Conservation (phyloP, 2,797 vertebrate species). For the Florisuga fusca region DNA sequence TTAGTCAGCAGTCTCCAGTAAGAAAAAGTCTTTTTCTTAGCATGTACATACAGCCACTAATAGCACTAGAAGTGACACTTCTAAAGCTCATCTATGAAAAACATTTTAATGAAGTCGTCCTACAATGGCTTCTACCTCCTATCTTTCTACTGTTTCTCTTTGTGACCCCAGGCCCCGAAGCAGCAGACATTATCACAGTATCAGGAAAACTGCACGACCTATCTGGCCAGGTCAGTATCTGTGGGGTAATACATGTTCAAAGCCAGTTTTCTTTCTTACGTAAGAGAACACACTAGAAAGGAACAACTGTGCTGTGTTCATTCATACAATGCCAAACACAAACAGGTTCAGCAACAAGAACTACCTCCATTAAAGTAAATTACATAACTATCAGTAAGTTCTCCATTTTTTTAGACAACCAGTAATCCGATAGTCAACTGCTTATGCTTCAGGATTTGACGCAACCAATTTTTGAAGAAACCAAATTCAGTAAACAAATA, state of each 20-base stretch:
- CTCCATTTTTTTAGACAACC: not conserved
- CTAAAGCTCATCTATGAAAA: not conserved
- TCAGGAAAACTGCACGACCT: not conserved
- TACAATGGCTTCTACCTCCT: not conserved
- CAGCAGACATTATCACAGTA: not conserved
- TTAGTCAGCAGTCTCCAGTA: not conserved
- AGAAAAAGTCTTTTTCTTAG: not conserved
- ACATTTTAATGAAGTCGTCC: not conserved
- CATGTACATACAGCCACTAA: not conserved
- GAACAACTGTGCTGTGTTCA: not conserved
- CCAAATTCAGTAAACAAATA: not conserved
- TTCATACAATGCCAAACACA: not conserved
- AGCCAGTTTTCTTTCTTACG: slow-evolving; percentile 6
- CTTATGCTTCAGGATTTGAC: slow-evolving; percentile 1
- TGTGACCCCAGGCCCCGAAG: not conserved
- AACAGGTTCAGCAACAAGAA: not conserved
- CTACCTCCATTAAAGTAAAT: not conserved
- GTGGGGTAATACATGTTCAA: not conserved
- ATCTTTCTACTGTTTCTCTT: not conserved
- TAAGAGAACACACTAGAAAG: slow-evolving; percentile 44
- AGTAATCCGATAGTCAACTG: not conserved
- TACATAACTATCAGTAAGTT: slow-evolving; percentile 29
- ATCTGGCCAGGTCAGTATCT: not conserved
- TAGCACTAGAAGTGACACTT: not conserved
- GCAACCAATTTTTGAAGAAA: not conserved